phyloP scores from a whole-genome alignment of 2,113 vertebrate species.

The Phalacrocorax carbo region DNA sequence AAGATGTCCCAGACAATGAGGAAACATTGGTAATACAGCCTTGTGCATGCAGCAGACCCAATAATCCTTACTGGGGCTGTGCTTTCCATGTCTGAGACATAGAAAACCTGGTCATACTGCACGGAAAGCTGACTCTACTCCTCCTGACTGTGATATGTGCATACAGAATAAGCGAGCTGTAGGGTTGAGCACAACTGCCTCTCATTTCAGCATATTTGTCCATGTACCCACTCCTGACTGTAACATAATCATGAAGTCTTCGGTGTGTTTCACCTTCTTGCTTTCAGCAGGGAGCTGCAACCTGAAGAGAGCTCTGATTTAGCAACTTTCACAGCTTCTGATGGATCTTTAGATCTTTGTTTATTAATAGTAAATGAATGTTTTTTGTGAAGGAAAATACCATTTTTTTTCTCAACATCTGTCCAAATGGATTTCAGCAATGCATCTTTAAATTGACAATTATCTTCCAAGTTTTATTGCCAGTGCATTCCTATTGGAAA shows the following conservation, averaged over 20 bases:
- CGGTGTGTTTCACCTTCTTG: background rate
- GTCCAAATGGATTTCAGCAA: background rate
- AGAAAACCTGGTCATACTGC: background rate
- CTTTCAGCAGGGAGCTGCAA: background rate
- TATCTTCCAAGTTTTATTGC: background rate
- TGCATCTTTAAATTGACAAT: background rate
- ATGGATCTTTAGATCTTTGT: background rate
- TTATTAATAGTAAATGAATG: background rate
- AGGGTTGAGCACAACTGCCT: background rate
- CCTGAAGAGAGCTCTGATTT: background rate
- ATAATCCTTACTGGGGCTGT: background rate
- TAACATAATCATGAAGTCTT: background rate
- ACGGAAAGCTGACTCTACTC: background rate
- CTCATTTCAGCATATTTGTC: background rate
- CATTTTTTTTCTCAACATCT: background rate
- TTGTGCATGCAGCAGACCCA: background rate
- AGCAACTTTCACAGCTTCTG: background rate
- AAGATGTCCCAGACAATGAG: background rate
- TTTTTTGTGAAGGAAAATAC: background rate
- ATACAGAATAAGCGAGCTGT: background rate
- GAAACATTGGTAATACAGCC: background rate
- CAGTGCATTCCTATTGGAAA: background rate
- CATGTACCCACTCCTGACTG: background rate
- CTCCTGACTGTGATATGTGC: background rate
- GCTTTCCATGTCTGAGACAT: background rate